Percentiles rank a stretch among this genome's conserved stretches.
Conservation (phyloP, 2,797 vertebrate genomes). For the Salmo trutta region DNA sequence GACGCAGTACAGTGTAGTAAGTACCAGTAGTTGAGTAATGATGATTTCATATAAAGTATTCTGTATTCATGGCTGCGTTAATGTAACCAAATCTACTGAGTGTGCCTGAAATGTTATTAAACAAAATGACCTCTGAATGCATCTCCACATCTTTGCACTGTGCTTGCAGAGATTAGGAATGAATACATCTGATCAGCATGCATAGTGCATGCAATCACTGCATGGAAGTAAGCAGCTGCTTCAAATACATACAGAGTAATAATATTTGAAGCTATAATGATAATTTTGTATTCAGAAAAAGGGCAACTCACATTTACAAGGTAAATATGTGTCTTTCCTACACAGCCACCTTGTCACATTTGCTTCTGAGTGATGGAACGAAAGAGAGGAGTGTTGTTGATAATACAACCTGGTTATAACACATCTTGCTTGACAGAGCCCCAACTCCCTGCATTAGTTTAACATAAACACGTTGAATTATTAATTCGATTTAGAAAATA, state of each 20-base stretch:
- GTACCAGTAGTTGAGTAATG: background rate
- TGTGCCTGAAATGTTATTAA: background rate
- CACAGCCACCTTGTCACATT: background rate
- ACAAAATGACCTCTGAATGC: background rate
- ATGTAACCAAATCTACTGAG: background rate
- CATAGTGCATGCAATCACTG: background rate
- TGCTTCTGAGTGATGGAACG: background rate
- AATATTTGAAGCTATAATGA: background rate
- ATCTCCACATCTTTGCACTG: background rate
- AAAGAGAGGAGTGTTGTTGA: background rate
- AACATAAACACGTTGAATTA: constrained; percentile 18
- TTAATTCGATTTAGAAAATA: constrained; percentile 14
- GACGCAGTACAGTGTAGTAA: background rate
- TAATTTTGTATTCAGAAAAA: background rate
- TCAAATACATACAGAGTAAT: background rate
- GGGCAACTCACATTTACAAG: background rate
- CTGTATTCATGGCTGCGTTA: background rate
- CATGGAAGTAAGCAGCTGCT: background rate
- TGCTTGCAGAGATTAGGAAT: background rate
- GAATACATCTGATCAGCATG: background rate
- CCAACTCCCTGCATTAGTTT: constrained; percentile 1
- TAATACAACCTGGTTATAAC: background rate
- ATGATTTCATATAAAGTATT: background rate
- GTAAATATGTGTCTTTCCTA: constrained; percentile 1
- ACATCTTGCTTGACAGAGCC: background rate